Conservation (phyloP, 2,888 invertebrate species). For the Mystacides longicornis region DNA sequence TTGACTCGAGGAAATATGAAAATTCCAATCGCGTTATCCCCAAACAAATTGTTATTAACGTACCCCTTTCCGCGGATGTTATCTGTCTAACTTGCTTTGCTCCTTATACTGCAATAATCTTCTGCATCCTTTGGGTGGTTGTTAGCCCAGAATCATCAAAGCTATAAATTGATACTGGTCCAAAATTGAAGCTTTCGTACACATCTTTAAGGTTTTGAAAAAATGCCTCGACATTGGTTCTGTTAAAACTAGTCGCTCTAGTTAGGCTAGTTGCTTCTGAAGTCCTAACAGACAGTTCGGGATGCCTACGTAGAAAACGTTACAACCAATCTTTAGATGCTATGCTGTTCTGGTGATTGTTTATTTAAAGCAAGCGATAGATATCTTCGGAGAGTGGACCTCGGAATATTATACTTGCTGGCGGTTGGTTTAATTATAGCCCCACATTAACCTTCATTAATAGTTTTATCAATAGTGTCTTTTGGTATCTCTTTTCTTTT, state of each 20-base stretch:
- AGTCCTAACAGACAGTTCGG: slow-evolving; percentile 3
- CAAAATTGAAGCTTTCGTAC: neutral
- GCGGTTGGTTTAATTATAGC: slow-evolving; percentile 5
- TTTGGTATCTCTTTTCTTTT: slow-evolving; percentile 1
- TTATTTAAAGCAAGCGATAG: neutral
- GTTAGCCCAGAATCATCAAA: slow-evolving; percentile 6
- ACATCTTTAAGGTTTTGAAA: slow-evolving; percentile 5
- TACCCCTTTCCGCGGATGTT: slow-evolving; percentile 8
- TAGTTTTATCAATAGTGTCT: neutral
- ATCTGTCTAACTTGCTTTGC: slow-evolving; percentile 7
- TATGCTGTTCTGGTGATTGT: neutral
- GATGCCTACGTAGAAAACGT: neutral
- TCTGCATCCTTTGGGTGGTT: slow-evolving; percentile 1
- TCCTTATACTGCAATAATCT: slow-evolving; percentile 5
- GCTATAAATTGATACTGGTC: neutral
- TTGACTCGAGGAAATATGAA: slow-evolving; percentile 2
- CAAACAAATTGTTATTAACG: slow-evolving; percentile 5
- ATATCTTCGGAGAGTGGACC: slow-evolving; percentile 2
- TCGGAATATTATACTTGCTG: slow-evolving; percentile 2
- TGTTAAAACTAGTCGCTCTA: slow-evolving; percentile 6
- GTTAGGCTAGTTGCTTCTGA: slow-evolving; percentile 6
- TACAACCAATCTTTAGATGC: slow-evolving; percentile 2
- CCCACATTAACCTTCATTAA: neutral
- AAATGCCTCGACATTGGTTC: slow-evolving; percentile 3
- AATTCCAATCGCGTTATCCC: slow-evolving; percentile 4